Percentiles rank a stretch among this genome's conserved stretches.
These are phyloP conservation scores for Sicus ferrugineus DNA, from an alignment of 2,888 invertebrate genomes.

Conservation along the genomic window DNA sequence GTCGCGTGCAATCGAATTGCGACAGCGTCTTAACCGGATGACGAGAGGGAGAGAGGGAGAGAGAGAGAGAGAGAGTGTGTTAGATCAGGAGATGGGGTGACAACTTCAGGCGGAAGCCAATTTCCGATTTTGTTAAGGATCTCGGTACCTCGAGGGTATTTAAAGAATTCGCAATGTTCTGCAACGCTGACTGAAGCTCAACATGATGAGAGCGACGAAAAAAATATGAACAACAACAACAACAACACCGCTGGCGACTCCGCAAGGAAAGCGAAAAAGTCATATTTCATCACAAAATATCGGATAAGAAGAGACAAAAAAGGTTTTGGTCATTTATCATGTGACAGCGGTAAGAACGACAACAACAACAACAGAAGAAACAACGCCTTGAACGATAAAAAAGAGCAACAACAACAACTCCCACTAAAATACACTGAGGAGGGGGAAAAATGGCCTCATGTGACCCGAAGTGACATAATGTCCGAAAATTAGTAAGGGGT, in stretches of 20 bases:
- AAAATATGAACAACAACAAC: slow-evolving; percentile 9
- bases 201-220: slow-evolving; percentile 31
- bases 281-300: slow-evolving; percentile 46
- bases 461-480: slow-evolving; percentile 39
- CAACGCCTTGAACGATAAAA: background rate
- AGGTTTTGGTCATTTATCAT: slow-evolving; percentile 52
- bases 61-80: background rate
- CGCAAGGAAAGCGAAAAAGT: slow-evolving; percentile 38
- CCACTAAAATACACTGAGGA: too few relatives aligned
- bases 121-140: slow-evolving; percentile 43
- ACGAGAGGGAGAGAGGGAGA: slow-evolving; percentile 20
- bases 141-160: slow-evolving; percentile 48
- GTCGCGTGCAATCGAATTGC: slow-evolving; percentile 54
- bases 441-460: slow-evolving; percentile 35
- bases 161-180: slow-evolving; percentile 45
- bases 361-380: slow-evolving; percentile 17
- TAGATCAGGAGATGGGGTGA: slow-evolving; percentile 25
- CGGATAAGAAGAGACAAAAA: slow-evolving; percentile 41
- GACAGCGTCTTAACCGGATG: slow-evolving; percentile 48
- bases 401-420: slow-evolving; percentile 21
- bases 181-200: slow-evolving; percentile 40
- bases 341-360: slow-evolving; percentile 43
- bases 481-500: slow-evolving; percentile 30
- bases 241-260: slow-evolving; percentile 18
- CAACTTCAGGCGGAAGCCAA: slow-evolving; percentile 36